Base-by-base conservation (phyloP, 2,888 invertebrate species). In the Drosophila conformis region DNA sequence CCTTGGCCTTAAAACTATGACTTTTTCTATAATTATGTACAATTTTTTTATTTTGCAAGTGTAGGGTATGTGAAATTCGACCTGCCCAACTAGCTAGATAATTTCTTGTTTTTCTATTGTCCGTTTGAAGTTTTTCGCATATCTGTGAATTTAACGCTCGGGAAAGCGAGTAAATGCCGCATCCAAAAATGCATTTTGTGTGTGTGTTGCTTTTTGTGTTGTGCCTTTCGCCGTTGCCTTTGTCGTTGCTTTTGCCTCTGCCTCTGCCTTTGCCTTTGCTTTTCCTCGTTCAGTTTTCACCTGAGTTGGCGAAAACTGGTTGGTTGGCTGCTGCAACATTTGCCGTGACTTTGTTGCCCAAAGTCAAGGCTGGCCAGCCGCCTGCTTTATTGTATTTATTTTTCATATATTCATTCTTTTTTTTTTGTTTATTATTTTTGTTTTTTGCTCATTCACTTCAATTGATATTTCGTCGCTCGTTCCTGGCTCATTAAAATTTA, bases 281-380 rank as follows among this genome's bases (percentile, higher is more conserved):
- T 82, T 79, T 78, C 65, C 57, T 31, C 15, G 15, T 64, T 67
- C 63, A 69, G 69, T 86, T 81, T 83, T 79, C 81, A 77, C 78
- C 73, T 40, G 38, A 21, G 35, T 25, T 67, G 59, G 27, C 25
- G 42, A 59, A 63, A 61, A 31, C 60, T 38, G 60, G 60, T 42
- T 36, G 49, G 4, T 46, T 46, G 46, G 46, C 46, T 46, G 46
- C 40, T 46, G 27, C 27, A 69, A 52, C 69, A 68, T 35, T 69
- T 35, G 70, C 40, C 56, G 25, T 60, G 56, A 66, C 56, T 73
- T 56, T 66, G 58, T n/a, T 73, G 66, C 10, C 54, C 83, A 89
- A 90, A 90, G 89, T 90, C 89, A 91, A 91, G 91, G 90, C 90
- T 89, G 80, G 51, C 60, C 61, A 58, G 1, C 49, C 52, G 5